Evolutionary conservation across 2,888 invertebrate species (phyloP), one percentile per base, ranked within the genome.

Genomic region (Limnephilus marmoratus): DNA sequence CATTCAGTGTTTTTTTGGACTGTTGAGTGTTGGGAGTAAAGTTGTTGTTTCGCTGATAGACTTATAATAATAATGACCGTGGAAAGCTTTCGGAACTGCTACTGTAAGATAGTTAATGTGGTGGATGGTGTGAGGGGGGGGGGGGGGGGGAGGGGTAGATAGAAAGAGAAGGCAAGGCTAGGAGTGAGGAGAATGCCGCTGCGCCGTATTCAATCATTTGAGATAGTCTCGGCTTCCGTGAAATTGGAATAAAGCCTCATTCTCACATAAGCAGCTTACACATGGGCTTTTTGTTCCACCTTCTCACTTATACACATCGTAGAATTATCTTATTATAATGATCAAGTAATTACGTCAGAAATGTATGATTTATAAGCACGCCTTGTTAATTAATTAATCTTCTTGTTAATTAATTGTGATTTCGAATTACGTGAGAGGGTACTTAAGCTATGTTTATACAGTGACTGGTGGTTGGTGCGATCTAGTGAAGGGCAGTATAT

Each of bases 211-310:
- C 37, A 83, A 83, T 83, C 83, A 83, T 37, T 83, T 83, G 34
- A 83, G 83, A 83, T 83, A 83, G 37, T 31, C 53, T 49, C 34
- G 37, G 83, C 34, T 83, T 83, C 83, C 83, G 37, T 37, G 83
- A 83, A 83, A 83, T 83, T 83, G 83, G 37, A 83, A 83, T 83
- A 83, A 34, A 83, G 83, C 37, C 83, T 11, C 37, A 31, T 83
- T 34, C 37, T 83, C 83, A 31, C 83, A 34, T 83, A 83, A 83
- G 83, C 83, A 15, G 31, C 83, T 83, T 83, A 83, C 12, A 29
- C 83, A 37, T 37, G 37, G 37, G 37, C 83, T 18, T 83, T 83
- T 83, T 83, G 83, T 83, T 83, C 83, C 31, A 83, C 1, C 83
- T 83, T 31, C 83, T 31, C 83, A 34, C 34, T 34, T 83, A 83